These are phyloP conservation scores for Alca torda DNA, from an alignment of 2,797 vertebrate species.

Conservation along the genomic window DNA sequence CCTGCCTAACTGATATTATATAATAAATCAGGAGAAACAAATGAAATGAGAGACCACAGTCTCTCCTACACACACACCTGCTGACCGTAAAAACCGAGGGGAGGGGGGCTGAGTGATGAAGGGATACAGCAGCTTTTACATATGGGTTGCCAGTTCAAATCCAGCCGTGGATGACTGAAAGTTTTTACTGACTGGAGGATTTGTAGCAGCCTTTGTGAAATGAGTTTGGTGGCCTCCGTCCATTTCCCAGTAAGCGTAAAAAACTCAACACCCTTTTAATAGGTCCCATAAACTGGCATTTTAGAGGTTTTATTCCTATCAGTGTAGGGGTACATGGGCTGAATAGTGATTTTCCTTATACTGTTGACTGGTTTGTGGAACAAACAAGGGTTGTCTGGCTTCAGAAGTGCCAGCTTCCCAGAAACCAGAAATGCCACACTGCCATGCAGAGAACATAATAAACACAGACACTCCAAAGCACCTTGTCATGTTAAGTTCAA, in stretches of 20 bases:
- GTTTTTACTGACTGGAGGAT: slow-evolving; percentile 17
- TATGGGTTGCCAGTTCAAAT: neutral
- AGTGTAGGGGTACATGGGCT: neutral
- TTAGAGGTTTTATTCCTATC: neutral
- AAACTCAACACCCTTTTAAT: slow-evolving; percentile 20
- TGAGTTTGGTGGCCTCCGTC: slow-evolving; percentile 1
- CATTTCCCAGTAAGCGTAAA: slow-evolving; percentile 19
- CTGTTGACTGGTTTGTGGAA: neutral
- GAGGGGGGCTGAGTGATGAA: neutral
- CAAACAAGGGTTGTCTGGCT: neutral
- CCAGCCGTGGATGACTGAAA: neutral
- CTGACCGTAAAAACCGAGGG: slow-evolving; percentile 35
- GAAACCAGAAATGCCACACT: neutral
- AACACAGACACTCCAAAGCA: neutral
- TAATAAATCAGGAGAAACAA: slow-evolving; percentile 42
- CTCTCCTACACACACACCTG: slow-evolving; percentile 37
- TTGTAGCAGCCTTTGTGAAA: slow-evolving; percentile 32
- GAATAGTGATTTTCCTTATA: neutral
- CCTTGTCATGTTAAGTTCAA: neutral
- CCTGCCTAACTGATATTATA: neutral
- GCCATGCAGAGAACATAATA: neutral
- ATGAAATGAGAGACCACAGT: slow-evolving; percentile 1
- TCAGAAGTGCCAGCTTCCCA: neutral
- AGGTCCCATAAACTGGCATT: neutral
- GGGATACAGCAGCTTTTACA: neutral